A percentile compares a stretch with the other conserved stretches of the same genome.
Evolutionary conservation across 2,797 vertebrate species (phyloP).

Genomic region (Urosaurus nigricauda): DNA sequence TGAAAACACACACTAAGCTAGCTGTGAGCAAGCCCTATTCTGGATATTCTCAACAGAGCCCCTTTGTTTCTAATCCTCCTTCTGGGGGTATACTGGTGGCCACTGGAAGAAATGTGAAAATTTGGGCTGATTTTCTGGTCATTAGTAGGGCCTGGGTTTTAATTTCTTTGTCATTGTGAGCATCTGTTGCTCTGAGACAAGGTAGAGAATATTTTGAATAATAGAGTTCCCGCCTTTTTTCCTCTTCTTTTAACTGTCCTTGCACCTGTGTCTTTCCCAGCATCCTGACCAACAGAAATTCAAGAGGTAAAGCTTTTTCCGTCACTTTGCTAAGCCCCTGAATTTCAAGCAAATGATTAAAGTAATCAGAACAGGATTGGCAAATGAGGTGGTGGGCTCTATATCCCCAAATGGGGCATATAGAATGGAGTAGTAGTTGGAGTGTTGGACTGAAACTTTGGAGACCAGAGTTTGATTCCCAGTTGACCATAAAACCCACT

Average conservation of each 20-base stretch:
- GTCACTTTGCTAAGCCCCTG: too few relatives aligned
- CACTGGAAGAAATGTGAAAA: slow-evolving; percentile 12
- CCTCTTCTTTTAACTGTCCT: neutral
- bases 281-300: too few relatives aligned
- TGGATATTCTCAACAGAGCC: slow-evolving; percentile 7
- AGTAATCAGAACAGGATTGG: too few relatives aligned
- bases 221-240: neutral
- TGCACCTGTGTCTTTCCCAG: neutral
- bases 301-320: too few relatives aligned
- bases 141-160: neutral
- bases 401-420: too few relatives aligned
- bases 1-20: slow-evolving; percentile 4
- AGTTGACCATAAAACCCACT: too few relatives aligned
- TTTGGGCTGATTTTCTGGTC: neutral
- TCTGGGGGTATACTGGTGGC: neutral
- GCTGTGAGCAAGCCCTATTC: slow-evolving; percentile 14
- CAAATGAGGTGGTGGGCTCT: too few relatives aligned
- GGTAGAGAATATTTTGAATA: neutral
- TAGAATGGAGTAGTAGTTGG: too few relatives aligned
- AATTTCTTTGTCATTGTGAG: neutral
- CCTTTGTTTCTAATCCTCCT: slow-evolving; percentile 15
- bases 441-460: too few relatives aligned
- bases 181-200: neutral
- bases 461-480: too few relatives aligned
- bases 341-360: too few relatives aligned